Conservation (phyloP, 2,113 vertebrate genomes). For the Antechinus flavipes region DNA sequence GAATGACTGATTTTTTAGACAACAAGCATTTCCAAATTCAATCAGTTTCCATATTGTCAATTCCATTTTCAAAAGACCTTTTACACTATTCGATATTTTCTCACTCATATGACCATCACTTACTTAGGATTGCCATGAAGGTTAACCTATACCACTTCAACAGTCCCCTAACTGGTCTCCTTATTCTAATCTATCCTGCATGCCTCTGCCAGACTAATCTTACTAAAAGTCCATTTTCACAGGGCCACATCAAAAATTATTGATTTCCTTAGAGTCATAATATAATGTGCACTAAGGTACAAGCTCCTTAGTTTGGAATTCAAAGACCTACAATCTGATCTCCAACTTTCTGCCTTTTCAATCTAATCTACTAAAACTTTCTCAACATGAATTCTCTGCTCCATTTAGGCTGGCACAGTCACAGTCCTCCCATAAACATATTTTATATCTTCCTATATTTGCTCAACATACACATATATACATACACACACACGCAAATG, state of each 20-base stretch:
- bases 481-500: not conserved
- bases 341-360: not conserved
- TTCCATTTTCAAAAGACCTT: not conserved
- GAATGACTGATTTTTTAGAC: not conserved
- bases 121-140: not conserved
- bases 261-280: not conserved
- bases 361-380: not conserved
- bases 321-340: not conserved
- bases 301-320: not conserved
- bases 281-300: not conserved
- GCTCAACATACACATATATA: not conserved
- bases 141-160: not conserved
- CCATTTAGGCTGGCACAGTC: not conserved
- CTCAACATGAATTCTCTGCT: not conserved
- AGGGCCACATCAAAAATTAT: not conserved
- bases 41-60: not conserved
- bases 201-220: not conserved
- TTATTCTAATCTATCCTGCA: not conserved
- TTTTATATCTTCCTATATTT: not conserved
- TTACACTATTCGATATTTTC: not conserved
- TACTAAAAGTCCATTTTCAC: not conserved
- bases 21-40: not conserved
- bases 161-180: conserved; percentile 7
- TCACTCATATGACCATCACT: not conserved
- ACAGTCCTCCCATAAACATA: not conserved